Evolutionary conservation across 2,797 vertebrate species (phyloP).

Genomic region (Oryzias dopingdopingensis): DNA sequence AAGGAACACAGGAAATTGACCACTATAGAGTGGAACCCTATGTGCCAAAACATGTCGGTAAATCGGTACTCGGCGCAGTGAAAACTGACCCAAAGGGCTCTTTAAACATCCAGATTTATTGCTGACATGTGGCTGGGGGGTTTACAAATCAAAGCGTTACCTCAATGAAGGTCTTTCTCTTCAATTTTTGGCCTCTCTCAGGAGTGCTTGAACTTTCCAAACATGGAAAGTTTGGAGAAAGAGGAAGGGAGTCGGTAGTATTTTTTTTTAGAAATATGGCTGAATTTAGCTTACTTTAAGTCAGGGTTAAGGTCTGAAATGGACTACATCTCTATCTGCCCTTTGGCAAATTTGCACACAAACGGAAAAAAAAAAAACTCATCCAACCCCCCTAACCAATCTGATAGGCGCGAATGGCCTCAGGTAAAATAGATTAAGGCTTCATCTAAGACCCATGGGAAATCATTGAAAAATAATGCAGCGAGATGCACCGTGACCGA

Average conservation of each 20-base stretch:
- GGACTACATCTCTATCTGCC: slow-evolving; percentile 36
- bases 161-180: slow-evolving; percentile 25
- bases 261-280: slow-evolving; percentile 49
- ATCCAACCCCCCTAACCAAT: slow-evolving; percentile 54
- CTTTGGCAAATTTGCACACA: slow-evolving; percentile 19
- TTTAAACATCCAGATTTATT: not conserved
- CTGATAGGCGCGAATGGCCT: slow-evolving; percentile 60
- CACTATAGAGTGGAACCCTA: not conserved
- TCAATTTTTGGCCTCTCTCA: slow-evolving; percentile 26
- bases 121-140: slow-evolving; percentile 5
- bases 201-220: slow-evolving; percentile 43
- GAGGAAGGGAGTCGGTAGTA: slow-evolving; percentile 40
- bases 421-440: slow-evolving; percentile 66
- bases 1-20: not conserved
- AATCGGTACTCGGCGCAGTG: not conserved
- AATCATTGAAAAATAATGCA: slow-evolving; percentile 70
- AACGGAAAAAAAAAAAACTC: slow-evolving; percentile 41
- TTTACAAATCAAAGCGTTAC: slow-evolving; percentile 26
- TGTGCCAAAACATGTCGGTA: not conserved
- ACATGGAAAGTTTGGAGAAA: slow-evolving; percentile 21
- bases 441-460: slow-evolving; percentile 67
- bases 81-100: not conserved
- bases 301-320: slow-evolving; percentile 44
- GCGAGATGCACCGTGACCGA: slow-evolving; percentile 72
- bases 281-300: slow-evolving; percentile 42